Evolutionary conservation across 2,797 vertebrate species (phyloP), one percentile per base, ranked within the genome.

Genomic region (Caiman crocodilus): DNA sequence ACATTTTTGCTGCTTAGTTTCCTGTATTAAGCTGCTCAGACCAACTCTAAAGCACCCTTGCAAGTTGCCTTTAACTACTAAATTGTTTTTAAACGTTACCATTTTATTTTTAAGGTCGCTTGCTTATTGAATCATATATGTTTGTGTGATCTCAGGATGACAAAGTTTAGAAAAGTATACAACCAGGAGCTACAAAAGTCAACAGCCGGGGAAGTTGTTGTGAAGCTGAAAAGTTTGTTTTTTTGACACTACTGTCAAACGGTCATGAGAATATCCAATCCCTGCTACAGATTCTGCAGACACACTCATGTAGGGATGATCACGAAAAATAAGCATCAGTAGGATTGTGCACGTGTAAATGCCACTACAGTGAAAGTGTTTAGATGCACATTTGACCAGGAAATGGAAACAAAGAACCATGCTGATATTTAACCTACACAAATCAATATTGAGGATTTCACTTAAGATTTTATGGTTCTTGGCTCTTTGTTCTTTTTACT

Each of bases 271-370:
- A 63, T 84, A 79, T 64, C 79, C 88, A 79, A 88, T 65, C 85
- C 74, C 77, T 71, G 76, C 80, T 84, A n/a, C 87, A 74, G 26
- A 90, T 96, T 94, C 94, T 82, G 15, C 85, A 87, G 55, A 32
- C 26, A 90, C 87, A 91, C 87, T 80, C 76, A 57, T 75, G n/a
- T 67, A 3, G 3, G 85, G 93, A 79, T 88, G 89, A 58, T 88
- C 88, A 28, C 87, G 79, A 65, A 15, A 90, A 50, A 35, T 18
- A 0, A 1, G 35, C 35, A 78, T 25, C 4, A 84, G 21, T 7
- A 28, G 69, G 87, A 77, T 32, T 74, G 80, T 9, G 9, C 42
- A 0, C 79, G 73, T 82, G 67, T 42, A 16, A 56, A 23, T 67
- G 5, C 78, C 81, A 3, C 78, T 0, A 0, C 78, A 3, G 30